Conservation (phyloP, 2,797 vertebrate species). For the Myotis vivesi region DNA sequence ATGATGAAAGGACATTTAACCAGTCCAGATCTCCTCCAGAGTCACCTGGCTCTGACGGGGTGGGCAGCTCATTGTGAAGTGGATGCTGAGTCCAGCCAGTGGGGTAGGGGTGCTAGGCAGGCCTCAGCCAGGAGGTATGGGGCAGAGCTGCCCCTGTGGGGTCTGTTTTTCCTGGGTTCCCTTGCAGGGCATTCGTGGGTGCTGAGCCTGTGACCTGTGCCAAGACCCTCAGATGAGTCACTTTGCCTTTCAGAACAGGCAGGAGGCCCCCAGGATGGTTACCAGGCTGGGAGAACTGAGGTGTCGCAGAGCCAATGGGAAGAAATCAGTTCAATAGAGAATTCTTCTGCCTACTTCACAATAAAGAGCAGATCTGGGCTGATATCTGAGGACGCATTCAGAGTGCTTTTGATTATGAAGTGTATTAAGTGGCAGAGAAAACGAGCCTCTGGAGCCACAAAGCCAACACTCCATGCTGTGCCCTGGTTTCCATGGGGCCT, state of each 20-base stretch:
- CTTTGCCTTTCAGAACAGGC: not conserved
- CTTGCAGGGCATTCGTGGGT: not conserved
- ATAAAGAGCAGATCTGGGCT: not conserved
- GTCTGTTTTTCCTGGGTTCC: not conserved
- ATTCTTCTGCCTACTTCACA: not conserved
- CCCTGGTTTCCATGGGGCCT: not conserved
- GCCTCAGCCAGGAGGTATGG: not conserved
- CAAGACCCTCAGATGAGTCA: not conserved
- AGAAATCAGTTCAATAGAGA: not conserved
- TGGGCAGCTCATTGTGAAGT: not conserved
- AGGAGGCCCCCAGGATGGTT: fast-evolving
- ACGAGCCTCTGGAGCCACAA: not conserved
- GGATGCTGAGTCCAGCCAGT: not conserved
- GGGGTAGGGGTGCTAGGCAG: fast-evolving
- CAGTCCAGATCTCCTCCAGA: not conserved
- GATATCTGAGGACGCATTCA: slow-evolving; percentile 14
- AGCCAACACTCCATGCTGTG: fast-evolving
- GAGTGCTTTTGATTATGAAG: not conserved
- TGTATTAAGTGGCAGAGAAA: slow-evolving; percentile 22
- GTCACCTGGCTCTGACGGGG: not conserved
- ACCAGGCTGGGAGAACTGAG: not conserved
- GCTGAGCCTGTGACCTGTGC: not conserved
- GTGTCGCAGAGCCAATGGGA: not conserved
- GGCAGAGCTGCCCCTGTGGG: not conserved
- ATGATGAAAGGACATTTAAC: not conserved